phyloP scores from a whole-genome alignment of 2,113 vertebrate genomes.

The Halcyon senegalensis region DNA sequence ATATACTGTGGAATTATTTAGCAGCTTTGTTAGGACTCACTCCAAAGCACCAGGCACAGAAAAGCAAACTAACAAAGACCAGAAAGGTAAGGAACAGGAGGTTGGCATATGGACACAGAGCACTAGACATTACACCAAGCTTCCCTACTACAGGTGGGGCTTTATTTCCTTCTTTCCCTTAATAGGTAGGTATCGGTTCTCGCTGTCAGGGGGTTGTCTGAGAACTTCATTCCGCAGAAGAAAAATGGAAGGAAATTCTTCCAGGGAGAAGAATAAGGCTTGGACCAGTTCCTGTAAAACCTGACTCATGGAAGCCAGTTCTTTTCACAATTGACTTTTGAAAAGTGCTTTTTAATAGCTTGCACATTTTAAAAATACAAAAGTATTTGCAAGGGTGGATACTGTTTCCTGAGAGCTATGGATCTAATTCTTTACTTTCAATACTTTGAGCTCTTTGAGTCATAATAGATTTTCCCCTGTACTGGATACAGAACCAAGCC shows the following conservation, averaged over 20 bases:
- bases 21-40: constrained; percentile 8
- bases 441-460: neutral
- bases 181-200: neutral
- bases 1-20: neutral
- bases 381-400: constrained; percentile 50
- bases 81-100: neutral
- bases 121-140: neutral
- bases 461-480: neutral
- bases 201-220: neutral
- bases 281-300: constrained; percentile 60
- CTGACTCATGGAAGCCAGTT: constrained; percentile 61
- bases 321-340: constrained; percentile 51
- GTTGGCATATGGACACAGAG: neutral
- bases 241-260: constrained; percentile 47
- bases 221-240: neutral
- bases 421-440: constrained; percentile 39
- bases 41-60: neutral
- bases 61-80: neutral
- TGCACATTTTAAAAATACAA: constrained; percentile 62
- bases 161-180: neutral
- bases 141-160: neutral
- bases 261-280: constrained; percentile 26
- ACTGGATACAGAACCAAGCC: neutral
- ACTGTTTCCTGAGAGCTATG: constrained; percentile 22
- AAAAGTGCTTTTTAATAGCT: constrained; percentile 62